A percentile compares a stretch with the other conserved stretches of the same genome.
These are phyloP conservation scores for Tetragonula clypearis DNA, from an alignment of 1,140 invertebrate species.

Conservation along the genomic window DNA sequence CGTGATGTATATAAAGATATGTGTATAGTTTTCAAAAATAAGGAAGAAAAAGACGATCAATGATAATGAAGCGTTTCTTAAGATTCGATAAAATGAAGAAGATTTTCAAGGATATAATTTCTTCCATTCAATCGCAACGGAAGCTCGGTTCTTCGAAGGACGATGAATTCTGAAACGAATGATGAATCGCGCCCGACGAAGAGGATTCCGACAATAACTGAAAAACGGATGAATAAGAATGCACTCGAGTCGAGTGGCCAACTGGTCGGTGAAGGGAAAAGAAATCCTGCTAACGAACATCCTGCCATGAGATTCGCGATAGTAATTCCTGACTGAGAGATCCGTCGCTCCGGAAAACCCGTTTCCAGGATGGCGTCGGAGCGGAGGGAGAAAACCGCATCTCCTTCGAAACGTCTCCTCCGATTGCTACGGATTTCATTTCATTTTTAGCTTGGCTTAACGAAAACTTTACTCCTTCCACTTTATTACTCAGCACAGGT, in stretches of 20 bases:
- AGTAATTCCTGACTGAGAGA: conserved; percentile 53
- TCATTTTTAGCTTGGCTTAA: conserved; percentile 32
- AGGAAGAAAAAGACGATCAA: no score
- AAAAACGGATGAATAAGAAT: conserved; percentile 58
- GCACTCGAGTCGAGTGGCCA: conserved; percentile 53
- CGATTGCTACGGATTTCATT: conserved; percentile 38
- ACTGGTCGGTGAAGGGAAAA: conserved; percentile 45
- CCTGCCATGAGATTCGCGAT: conserved; percentile 55
- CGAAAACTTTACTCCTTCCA: conserved; percentile 14
- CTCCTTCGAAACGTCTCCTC: conserved; percentile 24
- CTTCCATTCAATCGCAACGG: conserved; percentile 14
- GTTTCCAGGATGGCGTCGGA: conserved; percentile 26
- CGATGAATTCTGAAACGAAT: conserved; percentile 31
- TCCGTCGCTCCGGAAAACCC: conserved; percentile 52
- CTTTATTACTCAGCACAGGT: conserved; percentile 20
- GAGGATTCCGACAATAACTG: conserved; percentile 38
- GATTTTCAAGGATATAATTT: conserved; percentile 26
- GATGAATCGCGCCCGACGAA: conserved; percentile 50
- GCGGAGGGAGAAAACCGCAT: conserved; percentile 26
- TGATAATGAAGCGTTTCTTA: not conserved
- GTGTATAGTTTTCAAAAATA: not conserved
- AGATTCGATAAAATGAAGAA: conserved; percentile 4
- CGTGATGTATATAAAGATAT: not conserved
- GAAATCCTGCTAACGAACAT: conserved; percentile 68
- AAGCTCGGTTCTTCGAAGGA: conserved; percentile 1